These are phyloP conservation scores for Campoletis sonorensis DNA, from an alignment of 1,140 invertebrate genomes.

Conservation along the genomic window DNA sequence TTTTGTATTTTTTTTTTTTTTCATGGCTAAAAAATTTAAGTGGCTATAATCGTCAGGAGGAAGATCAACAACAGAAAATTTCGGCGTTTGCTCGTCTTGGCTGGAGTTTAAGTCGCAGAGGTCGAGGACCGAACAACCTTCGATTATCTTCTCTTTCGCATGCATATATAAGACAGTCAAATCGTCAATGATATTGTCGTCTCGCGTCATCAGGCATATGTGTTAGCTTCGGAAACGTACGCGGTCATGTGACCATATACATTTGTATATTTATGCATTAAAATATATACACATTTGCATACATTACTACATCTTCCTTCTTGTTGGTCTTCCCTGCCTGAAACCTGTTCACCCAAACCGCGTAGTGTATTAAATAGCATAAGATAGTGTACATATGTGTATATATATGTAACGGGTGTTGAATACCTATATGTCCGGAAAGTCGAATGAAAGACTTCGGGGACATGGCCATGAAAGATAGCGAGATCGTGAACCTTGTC, in stretches of 20 bases:
- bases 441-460: constrained; percentile 13
- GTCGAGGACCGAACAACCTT: constrained; percentile 17
- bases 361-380: not conserved
- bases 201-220: not conserved
- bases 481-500: constrained; percentile 6
- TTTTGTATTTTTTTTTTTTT: not conserved
- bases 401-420: not conserved
- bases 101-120: not conserved
- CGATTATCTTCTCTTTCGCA: not conserved
- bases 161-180: constrained; percentile 10
- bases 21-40: not conserved
- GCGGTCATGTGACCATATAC: constrained; percentile 2
- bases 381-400: not conserved
- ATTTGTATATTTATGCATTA: not conserved
- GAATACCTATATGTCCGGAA: not conserved
- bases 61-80: constrained; percentile 20
- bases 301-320: not conserved
- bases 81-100: not conserved
- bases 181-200: not conserved
- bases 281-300: not conserved
- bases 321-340: not conserved
- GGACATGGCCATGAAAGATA: not conserved
- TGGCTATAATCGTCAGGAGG: not conserved
- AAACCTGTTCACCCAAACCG: not conserved
- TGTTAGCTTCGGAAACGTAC: not conserved